Base-by-base conservation (phyloP, 2,888 invertebrate species). In the Macrosiphum euphorbiae region DNA sequence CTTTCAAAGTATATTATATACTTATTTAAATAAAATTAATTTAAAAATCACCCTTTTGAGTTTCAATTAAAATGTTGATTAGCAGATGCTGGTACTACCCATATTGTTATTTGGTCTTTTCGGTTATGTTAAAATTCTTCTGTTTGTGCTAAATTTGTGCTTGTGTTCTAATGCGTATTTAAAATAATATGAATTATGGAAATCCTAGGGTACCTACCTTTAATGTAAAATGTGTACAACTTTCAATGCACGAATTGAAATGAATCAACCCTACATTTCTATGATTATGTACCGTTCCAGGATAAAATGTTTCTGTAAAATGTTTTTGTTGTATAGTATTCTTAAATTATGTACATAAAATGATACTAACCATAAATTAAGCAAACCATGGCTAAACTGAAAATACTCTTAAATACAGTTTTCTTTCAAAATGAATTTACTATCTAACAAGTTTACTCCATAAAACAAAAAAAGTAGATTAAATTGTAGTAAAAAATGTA, bases 271-370 rank as follows among this genome's bases (percentile, higher is more conserved):
- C 35, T 41, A 52, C 10, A 52, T 35, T 16, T n/a, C 88, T 44
- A 61, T n/a, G 28, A 89, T 89, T 61, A 61, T 7, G 28, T 58
- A 58, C 8, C 44, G 3, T 44, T 41, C 20, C 28, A 61, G 2
- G 47, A 61, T 89, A 89, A 88, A 61, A 89, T 89, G 58, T 89
- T 7, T 28, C n/a, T 10, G 44, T 89, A 16, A 61, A 89, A 47
- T 28, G n/a, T 89, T 89, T 55, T 47, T n/a, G 16, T 44, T 44
- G n/a, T 26, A 44, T 16, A 61, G 44, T 88, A 52, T 89, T 26
- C 28, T 89, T 61, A 20, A 89, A 89, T 61, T 61, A 89, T 44
- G 44, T 41, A 58, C 20, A 41, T 58, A 78, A 78, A 78, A 61
- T 61, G n/a, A 61, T 61, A 44, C 13, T 16, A 28, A 44, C n/a